Percentiles rank a stretch among this genome's conserved stretches.
Conservation (phyloP, 1,140 invertebrate species). For the Panulirus ornatus region DNA sequence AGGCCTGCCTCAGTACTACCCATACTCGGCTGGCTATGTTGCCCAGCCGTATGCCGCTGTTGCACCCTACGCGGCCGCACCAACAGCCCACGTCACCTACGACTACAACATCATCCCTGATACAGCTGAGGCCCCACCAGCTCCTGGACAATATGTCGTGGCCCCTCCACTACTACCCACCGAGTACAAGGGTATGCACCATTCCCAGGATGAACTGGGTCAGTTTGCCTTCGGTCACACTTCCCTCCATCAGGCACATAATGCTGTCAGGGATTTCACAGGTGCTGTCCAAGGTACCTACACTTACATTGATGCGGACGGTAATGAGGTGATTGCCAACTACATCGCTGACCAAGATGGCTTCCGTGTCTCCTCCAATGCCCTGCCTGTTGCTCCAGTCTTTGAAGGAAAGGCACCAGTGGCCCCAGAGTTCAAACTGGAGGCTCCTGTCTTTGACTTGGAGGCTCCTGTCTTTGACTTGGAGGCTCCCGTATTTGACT, state of each 20-base stretch:
- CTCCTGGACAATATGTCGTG: not conserved
- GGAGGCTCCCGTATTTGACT: no score
- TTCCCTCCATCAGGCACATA: constrained; percentile 50
- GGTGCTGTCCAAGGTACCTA: constrained; percentile 41
- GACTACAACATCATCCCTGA: constrained; percentile 43
- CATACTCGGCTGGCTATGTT: no score
- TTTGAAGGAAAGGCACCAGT: constrained; percentile 71
- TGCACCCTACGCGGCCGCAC: not conserved
- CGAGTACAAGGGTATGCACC: constrained; percentile 78
- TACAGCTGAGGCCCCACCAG: not conserved
- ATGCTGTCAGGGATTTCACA: constrained; percentile 59
- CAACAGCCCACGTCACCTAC: constrained; percentile 12
- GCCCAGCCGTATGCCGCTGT: constrained; percentile 36
- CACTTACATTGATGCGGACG: constrained; percentile 53
- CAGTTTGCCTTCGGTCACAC: constrained; percentile 75
- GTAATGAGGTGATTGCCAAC: constrained; percentile 29
- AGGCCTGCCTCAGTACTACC: constrained; percentile 42
- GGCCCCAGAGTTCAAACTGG: constrained; percentile 61
- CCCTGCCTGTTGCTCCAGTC: constrained; percentile 74
- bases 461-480: no score
- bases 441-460: constrained; percentile 47
- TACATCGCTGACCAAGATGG: constrained; percentile 61
- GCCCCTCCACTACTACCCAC: constrained; percentile 26
- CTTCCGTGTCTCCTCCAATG: constrained; percentile 66
- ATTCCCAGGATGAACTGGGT: no score